Base-by-base conservation (phyloP, 35 echinoderm and acorn worm species). In the Hemicentrotus pulcherrimus region DNA sequence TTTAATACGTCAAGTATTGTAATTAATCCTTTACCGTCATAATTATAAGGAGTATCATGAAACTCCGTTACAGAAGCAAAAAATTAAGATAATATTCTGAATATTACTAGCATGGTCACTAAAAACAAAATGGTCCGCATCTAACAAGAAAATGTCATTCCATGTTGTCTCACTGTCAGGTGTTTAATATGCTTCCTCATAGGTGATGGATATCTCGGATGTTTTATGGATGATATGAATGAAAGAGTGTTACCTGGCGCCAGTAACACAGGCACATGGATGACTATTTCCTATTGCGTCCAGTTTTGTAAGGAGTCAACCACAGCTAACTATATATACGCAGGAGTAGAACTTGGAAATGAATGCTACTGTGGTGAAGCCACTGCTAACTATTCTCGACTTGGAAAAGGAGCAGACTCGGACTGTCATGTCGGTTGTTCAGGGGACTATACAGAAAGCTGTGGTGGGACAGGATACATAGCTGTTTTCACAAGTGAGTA, bases 151-250 rank as follows among this genome's bases (percentile, higher is more conserved):
- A 12, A 52, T 52, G 12, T 12, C 59, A 61, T 61, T 12, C 18
- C 13, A 61, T 2, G 59, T 65, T 65, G 24, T 70, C 16, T 4
- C 18, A 14, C 16, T 65, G 19, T 65, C 60, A 48, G 4, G 47
- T 9, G 48, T 6, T n/a, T 48, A 0, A 5, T 50, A 28, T 70
- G 16, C 15, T 89, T 89, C 32, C 45, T 32, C 45, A 46, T 19
- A 89, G 87, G 45, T 89, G 87, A 89, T 16, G 45, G 31, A 31
- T 89, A 89, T 46, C 87, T 89, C 32, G 87, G 87, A 89, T 89
- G 87, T 31, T 89, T 35, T 89, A 31, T 89, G 31, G 87, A 89
- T 89, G 9, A 1, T 0, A 89, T 5, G 31, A 46, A 35, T 89
- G 31, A 89, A 10, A 13, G 32, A 16, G 87, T 35, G 45, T 22